Base-by-base conservation (phyloP, 2,797 vertebrate species). In the Pristis pectinata region DNA sequence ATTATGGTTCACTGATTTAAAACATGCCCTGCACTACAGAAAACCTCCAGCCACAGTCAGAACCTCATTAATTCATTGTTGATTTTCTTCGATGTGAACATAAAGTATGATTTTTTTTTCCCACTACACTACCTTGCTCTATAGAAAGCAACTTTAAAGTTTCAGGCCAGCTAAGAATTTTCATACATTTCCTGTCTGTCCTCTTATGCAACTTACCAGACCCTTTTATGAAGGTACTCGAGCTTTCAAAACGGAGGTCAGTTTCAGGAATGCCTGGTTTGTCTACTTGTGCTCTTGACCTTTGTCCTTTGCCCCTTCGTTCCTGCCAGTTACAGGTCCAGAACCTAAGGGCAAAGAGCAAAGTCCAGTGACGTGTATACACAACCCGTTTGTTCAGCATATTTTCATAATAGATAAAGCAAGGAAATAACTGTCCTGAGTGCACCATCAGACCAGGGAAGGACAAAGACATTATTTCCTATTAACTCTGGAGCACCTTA, bases 331-430 rank as follows among this genome's bases (percentile, higher is more conserved):
- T 41, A n/a, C 92, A 94, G 67, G 49, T 70, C 70, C 92, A 74
- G 70, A 94, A 94, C 44, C 70, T n/a, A 94, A 70, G 89, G 92
- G 92, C 92, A 94, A 94, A 94, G 92, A 94, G 70, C 92, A 94
- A 44, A 56, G 37, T 53, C 41, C 70, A n/a, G 34, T 94, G 49
- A 76, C 44, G 15, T 74, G 70, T 49, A n/a, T 94, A 34, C 92
- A 94, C 87, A 74, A 76, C 92, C 64, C 30, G 5, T 70, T 56
- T 94, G 70, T 49, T 94, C 92, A 44, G 44, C 41, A 76, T 70
- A 93, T 72, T 41, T 93, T 93, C 67, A 70, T 53, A 27, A 72
- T 93, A 64, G 37, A 70, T 70, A 44, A 76, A 94, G 70, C 70
- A 74, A 17, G 15, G 30, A 76, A 56, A 15, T 76, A 94, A 49